Evolutionary conservation across 2,797 vertebrate genomes (phyloP).

Genomic region (Trematomus bernacchii): DNA sequence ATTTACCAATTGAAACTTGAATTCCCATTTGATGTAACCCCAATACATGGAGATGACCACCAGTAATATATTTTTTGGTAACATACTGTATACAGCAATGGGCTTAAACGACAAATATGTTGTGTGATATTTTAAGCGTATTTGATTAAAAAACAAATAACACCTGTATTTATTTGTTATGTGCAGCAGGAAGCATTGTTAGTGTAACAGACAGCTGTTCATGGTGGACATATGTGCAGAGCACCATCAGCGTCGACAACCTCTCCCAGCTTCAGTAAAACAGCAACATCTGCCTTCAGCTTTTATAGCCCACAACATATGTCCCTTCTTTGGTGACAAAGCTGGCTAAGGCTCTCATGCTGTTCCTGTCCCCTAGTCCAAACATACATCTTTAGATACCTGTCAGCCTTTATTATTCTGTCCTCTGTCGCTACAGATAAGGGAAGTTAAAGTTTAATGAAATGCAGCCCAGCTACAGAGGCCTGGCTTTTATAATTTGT

Average conservation of each 20-base stretch:
- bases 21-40: background rate
- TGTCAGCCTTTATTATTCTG: slow-evolving; percentile 86
- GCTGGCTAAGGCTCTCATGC: slow-evolving; percentile 81
- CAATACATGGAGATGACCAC: background rate
- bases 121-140: slow-evolving; percentile 16
- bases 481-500: slow-evolving; percentile 88
- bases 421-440: slow-evolving; percentile 83
- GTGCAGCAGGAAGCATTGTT: slow-evolving; percentile 55
- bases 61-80: background rate
- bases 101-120: background rate
- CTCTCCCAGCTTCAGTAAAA: slow-evolving; percentile 82
- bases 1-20: background rate
- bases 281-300: slow-evolving; percentile 86
- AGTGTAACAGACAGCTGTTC: slow-evolving; percentile 76
- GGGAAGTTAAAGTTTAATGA: slow-evolving; percentile 90
- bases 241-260: slow-evolving; percentile 74
- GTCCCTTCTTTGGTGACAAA: slow-evolving; percentile 82
- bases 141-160: slow-evolving; percentile 39
- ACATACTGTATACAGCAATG: background rate
- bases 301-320: slow-evolving; percentile 87
- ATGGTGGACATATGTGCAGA: slow-evolving; percentile 79
- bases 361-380: slow-evolving; percentile 86
- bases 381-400: slow-evolving; percentile 86
- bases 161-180: slow-evolving; percentile 42
- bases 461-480: slow-evolving; percentile 86